Percentiles rank a stretch among this genome's conserved stretches.
These are phyloP conservation scores for Hucho hucho DNA, from an alignment of 2,113 vertebrate species.

Conservation along the genomic window DNA sequence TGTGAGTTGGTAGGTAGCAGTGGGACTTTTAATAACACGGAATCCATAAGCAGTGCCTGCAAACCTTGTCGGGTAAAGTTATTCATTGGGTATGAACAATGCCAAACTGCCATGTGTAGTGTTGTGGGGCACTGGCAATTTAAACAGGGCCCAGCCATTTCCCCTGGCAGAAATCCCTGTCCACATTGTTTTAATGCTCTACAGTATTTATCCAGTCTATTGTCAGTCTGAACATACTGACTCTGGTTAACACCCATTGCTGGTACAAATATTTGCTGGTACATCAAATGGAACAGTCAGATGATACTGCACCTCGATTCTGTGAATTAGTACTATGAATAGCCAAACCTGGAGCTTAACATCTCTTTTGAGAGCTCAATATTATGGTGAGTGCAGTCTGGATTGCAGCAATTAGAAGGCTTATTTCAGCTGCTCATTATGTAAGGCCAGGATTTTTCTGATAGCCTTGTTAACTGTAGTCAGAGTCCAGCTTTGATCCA, in stretches of 20 bases:
- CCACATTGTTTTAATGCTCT: conserved; percentile 48
- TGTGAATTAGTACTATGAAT: background rate
- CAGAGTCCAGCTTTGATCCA: conserved; percentile 26
- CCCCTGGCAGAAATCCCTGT: conserved; percentile 24
- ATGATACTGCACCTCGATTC: background rate
- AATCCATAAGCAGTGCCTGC: conserved; percentile 61
- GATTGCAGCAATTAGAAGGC: conserved; percentile 24
- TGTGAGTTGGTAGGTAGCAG: conserved; percentile 43
- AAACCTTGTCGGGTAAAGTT: conserved; percentile 62
- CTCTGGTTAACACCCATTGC: conserved; percentile 30
- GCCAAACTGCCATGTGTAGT: conserved; percentile 52
- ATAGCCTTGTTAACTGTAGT: conserved; percentile 43
- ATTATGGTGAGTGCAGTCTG: background rate
- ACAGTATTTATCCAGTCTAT: conserved; percentile 24
- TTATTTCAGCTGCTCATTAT: conserved; percentile 25
- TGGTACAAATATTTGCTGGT: background rate
- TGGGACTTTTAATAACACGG: conserved; percentile 62
- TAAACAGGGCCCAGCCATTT: conserved; percentile 45
- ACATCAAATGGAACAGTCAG: background rate
- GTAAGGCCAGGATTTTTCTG: conserved; percentile 8
- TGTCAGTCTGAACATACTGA: conserved; percentile 12
- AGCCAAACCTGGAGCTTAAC: background rate
- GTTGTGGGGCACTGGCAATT: conserved; percentile 50
- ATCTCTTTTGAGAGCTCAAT: background rate
- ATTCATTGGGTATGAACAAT: conserved; percentile 70